These are phyloP conservation scores for Anser brachyrhynchus DNA, from an alignment of 2,113 vertebrate species.

Conservation along the genomic window DNA sequence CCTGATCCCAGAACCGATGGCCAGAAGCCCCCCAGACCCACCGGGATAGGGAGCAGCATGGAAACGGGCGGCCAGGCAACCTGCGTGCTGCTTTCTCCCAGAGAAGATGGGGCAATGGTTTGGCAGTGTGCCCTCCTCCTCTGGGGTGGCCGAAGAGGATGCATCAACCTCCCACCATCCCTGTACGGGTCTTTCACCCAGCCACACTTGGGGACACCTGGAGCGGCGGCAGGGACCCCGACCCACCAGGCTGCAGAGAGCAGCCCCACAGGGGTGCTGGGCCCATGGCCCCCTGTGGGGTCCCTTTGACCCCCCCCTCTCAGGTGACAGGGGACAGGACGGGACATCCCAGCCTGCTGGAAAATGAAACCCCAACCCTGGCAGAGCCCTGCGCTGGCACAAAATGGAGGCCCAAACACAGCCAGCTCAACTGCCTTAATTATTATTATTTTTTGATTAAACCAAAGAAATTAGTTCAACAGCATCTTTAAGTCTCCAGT, in stretches of 20 bases:
- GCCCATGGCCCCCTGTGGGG: neutral
- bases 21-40: neutral
- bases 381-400: neutral
- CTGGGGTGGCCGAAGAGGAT: fast-evolving
- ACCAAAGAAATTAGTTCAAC: constrained; percentile 44
- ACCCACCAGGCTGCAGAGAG: neutral
- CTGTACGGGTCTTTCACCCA: neutral
- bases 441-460: constrained; percentile 22
- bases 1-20: neutral
- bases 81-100: fast-evolving
- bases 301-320: neutral
- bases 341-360: neutral
- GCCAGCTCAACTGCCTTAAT: neutral
- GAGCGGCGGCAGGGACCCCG: neutral
- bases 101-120: neutral
- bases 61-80: neutral
- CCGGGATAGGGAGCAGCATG: neutral
- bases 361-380: neutral
- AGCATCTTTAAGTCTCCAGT: neutral
- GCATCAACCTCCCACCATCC: neutral
- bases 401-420: fast-evolving
- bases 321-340: neutral
- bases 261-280: too few species aligned
- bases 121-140: neutral
- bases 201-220: neutral